Evolutionary conservation across 2,113 vertebrate species (phyloP), one percentile per base, ranked within the genome.

Genomic region (Trogon melanurus): DNA sequence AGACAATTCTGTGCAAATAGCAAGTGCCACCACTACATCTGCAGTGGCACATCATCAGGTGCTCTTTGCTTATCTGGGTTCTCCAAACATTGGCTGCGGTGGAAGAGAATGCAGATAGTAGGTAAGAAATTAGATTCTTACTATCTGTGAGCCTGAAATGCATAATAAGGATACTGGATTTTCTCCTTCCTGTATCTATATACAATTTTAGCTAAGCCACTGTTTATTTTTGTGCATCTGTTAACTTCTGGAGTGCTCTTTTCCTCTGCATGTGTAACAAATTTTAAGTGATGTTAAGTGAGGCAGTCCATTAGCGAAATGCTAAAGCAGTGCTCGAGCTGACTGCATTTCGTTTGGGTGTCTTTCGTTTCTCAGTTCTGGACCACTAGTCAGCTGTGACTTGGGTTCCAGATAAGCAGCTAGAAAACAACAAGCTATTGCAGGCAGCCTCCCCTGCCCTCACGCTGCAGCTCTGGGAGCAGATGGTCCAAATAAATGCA

Each of bases 321-420:
- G 5, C 62, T 67, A 11, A 58, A 89, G 65, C 44, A 10, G 16
- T 17, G 80, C 79, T 85, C 1, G 4, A 88, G 72, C 83, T 1
- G 54, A 36, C 41, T 19, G 1, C 30, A 2, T 79, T 91, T 89
- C 76, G 69, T 67, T 30, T 91, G 83, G 30, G 88, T 84, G 85
- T 71, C 90, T 91, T 91, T 73, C 0, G 0, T 66, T 96, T 96
- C 93, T 91, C 88, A 61, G 92, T 72, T 96, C 61, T 92, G 95
- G 91, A 87, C 89, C 92, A 91, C 65, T 73, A 92, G 93, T 85
- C 96, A 96, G 18, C 83, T 92, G 92, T 95, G 93, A 96, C 86
- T 53, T 0, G 5, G 36, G 88, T 29, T 94, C 79, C 91, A 95
- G 95, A 86, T 29, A 93, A 92, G 88, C 88, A 79, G 90, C 85